Percentiles rank a stretch among this genome's conserved stretches.
Conservation (phyloP, 2,797 vertebrate genomes). For the Chaunax sp. region DNA sequence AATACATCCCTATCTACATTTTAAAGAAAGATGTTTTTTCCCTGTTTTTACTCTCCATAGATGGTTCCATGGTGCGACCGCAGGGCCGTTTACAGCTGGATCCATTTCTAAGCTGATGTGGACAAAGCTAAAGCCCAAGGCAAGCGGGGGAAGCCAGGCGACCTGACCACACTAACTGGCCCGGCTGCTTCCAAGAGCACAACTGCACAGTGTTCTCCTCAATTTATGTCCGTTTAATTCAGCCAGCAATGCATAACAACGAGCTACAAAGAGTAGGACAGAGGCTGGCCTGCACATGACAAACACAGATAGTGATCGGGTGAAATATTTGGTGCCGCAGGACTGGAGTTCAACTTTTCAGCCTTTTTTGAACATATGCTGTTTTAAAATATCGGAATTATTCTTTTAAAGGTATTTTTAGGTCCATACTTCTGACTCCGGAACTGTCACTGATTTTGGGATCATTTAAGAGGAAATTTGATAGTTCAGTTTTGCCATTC, state of each 20-base stretch:
- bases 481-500: constrained; percentile 12
- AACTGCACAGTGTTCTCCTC: constrained; percentile 76
- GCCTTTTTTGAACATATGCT: constrained; percentile 26
- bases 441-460: constrained; percentile 24
- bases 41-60: constrained; percentile 59
- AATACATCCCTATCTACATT: constrained; percentile 45
- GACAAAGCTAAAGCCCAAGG: constrained; percentile 75
- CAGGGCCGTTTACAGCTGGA: constrained; percentile 79
- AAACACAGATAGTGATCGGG: constrained; percentile 64
- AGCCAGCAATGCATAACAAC: constrained; percentile 73
- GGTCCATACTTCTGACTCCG: constrained; percentile 28
- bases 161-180: constrained; percentile 74
- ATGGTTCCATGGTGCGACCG: constrained; percentile 74
- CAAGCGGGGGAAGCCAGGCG: constrained; percentile 67
- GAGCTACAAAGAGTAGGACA: constrained; percentile 64
- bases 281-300: constrained; percentile 59
- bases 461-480: constrained; percentile 20
- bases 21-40: constrained; percentile 66
- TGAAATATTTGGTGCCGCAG: constrained; percentile 47
- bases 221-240: constrained; percentile 71
- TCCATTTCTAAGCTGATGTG: constrained; percentile 82
- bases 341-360: constrained; percentile 37
- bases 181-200: constrained; percentile 72
- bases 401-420: constrained; percentile 24
- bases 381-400: constrained; percentile 52